Percentiles rank a stretch among this genome's conserved stretches.
These are phyloP conservation scores for Cercopithecus mona DNA, from an alignment of 2,113 vertebrate species.

Conservation along the genomic window DNA sequence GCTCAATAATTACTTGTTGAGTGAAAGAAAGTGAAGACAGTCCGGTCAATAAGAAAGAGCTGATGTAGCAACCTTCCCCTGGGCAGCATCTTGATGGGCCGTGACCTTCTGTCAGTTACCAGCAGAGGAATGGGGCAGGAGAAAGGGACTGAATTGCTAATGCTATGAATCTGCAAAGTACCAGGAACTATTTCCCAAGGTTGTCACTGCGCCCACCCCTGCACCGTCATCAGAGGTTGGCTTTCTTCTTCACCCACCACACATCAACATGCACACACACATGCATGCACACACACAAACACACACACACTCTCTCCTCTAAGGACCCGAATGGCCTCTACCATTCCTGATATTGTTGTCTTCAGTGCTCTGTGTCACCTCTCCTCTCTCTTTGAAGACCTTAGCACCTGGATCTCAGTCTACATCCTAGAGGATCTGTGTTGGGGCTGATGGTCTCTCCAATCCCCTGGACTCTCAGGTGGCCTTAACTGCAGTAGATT, in stretches of 20 bases:
- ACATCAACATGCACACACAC: background rate
- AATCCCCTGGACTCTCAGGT: background rate
- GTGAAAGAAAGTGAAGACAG: constrained; percentile 79
- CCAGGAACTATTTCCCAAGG: background rate
- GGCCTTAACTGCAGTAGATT: background rate
- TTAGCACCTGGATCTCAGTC: background rate
- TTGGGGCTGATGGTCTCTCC: background rate
- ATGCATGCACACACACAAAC: too few relatives aligned
- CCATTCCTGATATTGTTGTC: background rate
- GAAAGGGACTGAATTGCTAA: constrained; percentile 60
- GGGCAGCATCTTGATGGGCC: constrained; percentile 68
- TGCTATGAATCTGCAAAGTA: constrained; percentile 25
- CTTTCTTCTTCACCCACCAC: background rate
- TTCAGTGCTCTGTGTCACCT: background rate
- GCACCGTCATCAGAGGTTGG: background rate
- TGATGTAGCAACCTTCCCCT: constrained; percentile 77
- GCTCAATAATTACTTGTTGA: constrained; percentile 79
- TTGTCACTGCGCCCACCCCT: background rate
- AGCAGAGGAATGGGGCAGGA: constrained; percentile 33
- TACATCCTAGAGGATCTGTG: background rate
- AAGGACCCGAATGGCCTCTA: background rate
- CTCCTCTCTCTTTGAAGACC: background rate
- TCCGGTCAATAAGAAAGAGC: constrained; percentile 77
- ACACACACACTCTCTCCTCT: background rate
- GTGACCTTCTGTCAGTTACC: constrained; percentile 77